Evolutionary conservation across 2,888 invertebrate genomes (phyloP).

Genomic region (Pollenia angustigena): DNA sequence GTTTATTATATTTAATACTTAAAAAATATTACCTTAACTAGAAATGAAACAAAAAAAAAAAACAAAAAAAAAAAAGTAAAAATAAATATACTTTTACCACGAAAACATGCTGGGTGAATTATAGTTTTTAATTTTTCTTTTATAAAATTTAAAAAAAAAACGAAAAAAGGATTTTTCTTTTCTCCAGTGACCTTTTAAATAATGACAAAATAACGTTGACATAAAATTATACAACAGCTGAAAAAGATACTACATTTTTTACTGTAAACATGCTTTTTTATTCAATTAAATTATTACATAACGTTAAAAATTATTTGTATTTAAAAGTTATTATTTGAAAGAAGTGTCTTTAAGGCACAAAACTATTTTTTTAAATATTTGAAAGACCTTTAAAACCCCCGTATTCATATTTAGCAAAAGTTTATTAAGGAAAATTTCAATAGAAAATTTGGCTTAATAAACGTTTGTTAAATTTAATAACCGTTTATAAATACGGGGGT

Average conservation of each 20-base stretch:
- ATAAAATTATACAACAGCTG: not conserved
- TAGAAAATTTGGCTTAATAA: no score
- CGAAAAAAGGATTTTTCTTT: constrained; percentile 38
- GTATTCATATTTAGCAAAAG: no score
- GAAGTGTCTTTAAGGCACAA: no score
- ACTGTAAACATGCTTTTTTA: no score
- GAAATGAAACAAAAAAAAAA: constrained; percentile 5
- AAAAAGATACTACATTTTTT: not conserved
- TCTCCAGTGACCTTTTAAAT: constrained; percentile 39
- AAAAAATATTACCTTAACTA: constrained; percentile 37
- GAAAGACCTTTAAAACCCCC: no score
- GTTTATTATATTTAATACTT: constrained; percentile 49
- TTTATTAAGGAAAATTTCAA: no score
- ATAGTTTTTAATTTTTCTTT: constrained; percentile 61
- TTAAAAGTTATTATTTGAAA: no score
- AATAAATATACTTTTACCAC: constrained; percentile 66
- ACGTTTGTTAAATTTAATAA: no score
- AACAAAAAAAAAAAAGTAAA: constrained; percentile 12
- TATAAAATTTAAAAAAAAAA: not conserved
- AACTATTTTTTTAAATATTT: no score
- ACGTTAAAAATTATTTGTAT: no score
- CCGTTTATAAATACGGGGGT: no score
- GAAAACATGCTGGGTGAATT: constrained; percentile 69
- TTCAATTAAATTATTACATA: no score
- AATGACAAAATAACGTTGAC: constrained; percentile 33